A percentile compares a stretch with the other conserved stretches of the same genome.
Conservation (phyloP, 1,140 invertebrate genomes). For the Zaprionus vittiger region DNA sequence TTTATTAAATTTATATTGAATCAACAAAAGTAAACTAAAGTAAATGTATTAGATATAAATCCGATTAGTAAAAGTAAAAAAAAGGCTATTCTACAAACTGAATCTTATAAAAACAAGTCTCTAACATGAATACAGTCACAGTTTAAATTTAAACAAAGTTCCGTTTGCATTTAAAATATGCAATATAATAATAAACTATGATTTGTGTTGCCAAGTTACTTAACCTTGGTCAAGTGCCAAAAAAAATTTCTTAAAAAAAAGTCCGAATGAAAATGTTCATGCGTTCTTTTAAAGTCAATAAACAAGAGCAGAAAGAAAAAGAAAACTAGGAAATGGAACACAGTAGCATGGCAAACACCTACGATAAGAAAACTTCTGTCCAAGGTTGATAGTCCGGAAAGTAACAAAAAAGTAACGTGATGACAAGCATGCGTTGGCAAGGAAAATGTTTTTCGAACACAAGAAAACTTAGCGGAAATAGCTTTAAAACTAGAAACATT, state of each 20-base stretch:
- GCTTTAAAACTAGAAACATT: slow-evolving; percentile 21
- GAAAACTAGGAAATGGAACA: background rate
- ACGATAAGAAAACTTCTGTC: slow-evolving; percentile 35
- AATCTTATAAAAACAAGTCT: background rate
- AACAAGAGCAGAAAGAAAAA: slow-evolving; percentile 11
- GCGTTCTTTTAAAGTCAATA: slow-evolving; percentile 55
- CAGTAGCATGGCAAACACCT: slow-evolving; percentile 36
- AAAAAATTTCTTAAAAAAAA: slow-evolving; percentile 56
- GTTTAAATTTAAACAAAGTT: background rate
- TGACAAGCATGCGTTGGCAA: slow-evolving; percentile 27
- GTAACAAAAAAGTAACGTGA: slow-evolving; percentile 31
- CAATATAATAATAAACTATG: background rate
- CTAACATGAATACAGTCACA: background rate
- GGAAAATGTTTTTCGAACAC: slow-evolving; percentile 58
- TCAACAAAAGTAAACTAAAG: too few species aligned
- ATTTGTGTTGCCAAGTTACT: slow-evolving; percentile 26
- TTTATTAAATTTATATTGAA: too few species aligned
- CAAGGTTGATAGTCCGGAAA: slow-evolving; percentile 29
- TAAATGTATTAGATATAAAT: too few species aligned
- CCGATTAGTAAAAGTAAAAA: too few species aligned
- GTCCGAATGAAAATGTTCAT: slow-evolving; percentile 27
- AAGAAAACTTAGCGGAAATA: slow-evolving; percentile 42
- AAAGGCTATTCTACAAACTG: too few species aligned
- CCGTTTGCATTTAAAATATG: background rate
- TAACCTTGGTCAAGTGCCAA: slow-evolving; percentile 72